Evolutionary conservation across 64 coral and sea anemone genomes (phyloP), one percentile per base, ranked within the genome.

Genomic region (Cladopsammia gracilis): DNA sequence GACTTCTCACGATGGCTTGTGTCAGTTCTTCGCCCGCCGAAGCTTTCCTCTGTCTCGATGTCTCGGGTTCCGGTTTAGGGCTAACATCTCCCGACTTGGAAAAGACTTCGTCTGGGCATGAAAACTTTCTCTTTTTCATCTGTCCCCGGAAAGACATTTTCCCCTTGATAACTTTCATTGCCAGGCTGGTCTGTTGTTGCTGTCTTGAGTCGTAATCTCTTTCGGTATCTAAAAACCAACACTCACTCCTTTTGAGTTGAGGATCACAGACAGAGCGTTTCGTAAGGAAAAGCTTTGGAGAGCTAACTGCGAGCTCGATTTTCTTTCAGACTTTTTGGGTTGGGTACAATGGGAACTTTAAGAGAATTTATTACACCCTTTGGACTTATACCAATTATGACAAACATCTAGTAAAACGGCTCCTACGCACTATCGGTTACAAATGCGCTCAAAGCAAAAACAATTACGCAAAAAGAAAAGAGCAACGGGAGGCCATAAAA

Each of bases 121-220:
- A 77, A 77, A 54, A 77, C n/a, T 77, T 77, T 58, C 53, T 81
- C 34, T 62, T 81, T 26, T 58, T 81, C 78, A 62, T 59, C 15
- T 81, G 78, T 43, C 25, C 78, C 24, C 54, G 24, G 26, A 61
- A 58, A 44, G 53, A 61, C 53, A 62, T 62, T 62, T 81, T 58
- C 26, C 77, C 77, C 26, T 58, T 81, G 25, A 81, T 61, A 14
- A 81, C 78, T 18, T 81, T 81, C 78, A 81, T 81, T 43, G 23
- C 19, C 18, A 43, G 24, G 14, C 71, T 15, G 71, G 18, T 74
- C 45, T 48, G 12, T 7, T 48, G 12, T 43, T 74, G 42, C 45
- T 43, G 22, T 54, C 11, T 24, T 7, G 75, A 22, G 19, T 24
- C 15, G 48, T 3, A 54, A 22, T 24, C 5, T 57, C 72, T 1